Base-by-base conservation (phyloP, 2,888 invertebrate genomes). In the Drosophila multiciliata region DNA sequence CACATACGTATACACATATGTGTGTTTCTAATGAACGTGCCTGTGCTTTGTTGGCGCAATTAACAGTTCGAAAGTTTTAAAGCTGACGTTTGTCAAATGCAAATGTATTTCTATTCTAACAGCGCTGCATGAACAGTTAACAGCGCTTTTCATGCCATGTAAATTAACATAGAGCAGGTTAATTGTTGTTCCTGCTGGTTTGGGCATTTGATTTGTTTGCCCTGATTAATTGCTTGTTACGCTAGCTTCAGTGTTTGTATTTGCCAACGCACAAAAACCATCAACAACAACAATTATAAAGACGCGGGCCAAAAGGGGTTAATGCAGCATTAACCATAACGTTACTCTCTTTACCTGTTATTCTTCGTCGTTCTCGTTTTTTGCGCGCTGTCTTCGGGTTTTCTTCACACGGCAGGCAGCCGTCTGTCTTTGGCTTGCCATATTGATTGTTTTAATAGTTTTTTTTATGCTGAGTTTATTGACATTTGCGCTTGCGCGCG, bases 361-460 rank as follows among this genome's bases (percentile, higher is more conserved):
- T 45, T 67, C 53, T 38, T 61, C 48, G n/a, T 52, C 42, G 23
- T 73, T 80, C 20, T 40, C 33, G 23, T 36, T 35, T 11, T 74
- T 74, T 59, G 53, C 38, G 32, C 8, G 11, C 32, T 65, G 8
- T 32, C 60, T 80, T 53, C 54, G 59, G 42, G 52, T 60, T 75
- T 75, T 68, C 73, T 76, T 80, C 62, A 55, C 66, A 73, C 62
- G 75, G 65, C 64, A 23, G 45, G 23, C 45, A 45, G 8, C 45
- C 23, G 45, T n/a, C 36, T 29, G 45, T 23, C 36, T 42, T 66
- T 62, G 38, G 38, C 64, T 45, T 59, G 42, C 32, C 49, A 54
- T 75, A 85, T 89, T 87, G 83, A 83, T 85, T 85, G 78, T 73
- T 74, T 75, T 64, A 80, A 78, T 78, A 82, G 61, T 66, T 23